Evolutionary conservation across 2,113 vertebrate species (phyloP).

Genomic region (Hemiscyllium ocellatum): DNA sequence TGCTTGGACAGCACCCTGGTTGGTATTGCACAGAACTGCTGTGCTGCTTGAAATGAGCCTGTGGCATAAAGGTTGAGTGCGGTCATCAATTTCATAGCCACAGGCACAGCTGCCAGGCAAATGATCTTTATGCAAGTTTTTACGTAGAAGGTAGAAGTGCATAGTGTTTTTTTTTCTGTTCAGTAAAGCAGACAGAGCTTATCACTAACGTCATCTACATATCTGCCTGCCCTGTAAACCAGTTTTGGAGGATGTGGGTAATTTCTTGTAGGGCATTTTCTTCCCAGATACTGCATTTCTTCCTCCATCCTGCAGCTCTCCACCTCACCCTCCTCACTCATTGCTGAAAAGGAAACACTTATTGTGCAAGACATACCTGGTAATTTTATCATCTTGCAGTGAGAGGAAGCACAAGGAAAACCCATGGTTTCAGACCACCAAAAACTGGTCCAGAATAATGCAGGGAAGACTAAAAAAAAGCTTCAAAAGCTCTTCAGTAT

Average conservation of each 20-base stretch:
- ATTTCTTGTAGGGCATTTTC: not conserved
- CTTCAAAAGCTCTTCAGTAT: not conserved
- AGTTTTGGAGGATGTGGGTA: not conserved
- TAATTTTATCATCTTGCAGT: not conserved
- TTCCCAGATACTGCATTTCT: not conserved
- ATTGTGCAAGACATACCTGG: not conserved
- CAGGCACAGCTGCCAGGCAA: not conserved
- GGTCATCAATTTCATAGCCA: constrained; percentile 17
- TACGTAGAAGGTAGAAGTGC: not conserved
- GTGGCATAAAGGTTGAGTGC: not conserved
- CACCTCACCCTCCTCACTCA: not conserved
- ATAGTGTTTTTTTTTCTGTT: not conserved
- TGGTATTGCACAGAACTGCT: not conserved
- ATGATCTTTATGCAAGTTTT: not conserved
- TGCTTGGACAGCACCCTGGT: not conserved
- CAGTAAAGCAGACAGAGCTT: not conserved
- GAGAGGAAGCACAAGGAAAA: not conserved
- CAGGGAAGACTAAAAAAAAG: not conserved
- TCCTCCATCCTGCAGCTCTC: not conserved
- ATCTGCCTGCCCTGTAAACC: not conserved
- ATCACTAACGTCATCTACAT: not conserved
- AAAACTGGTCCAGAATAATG: not conserved
- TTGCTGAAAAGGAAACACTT: not conserved
- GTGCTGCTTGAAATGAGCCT: not conserved
- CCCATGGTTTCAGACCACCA: not conserved